Base-by-base conservation (phyloP, 2,888 invertebrate genomes). In the Pyrocoelia pectoralis region DNA sequence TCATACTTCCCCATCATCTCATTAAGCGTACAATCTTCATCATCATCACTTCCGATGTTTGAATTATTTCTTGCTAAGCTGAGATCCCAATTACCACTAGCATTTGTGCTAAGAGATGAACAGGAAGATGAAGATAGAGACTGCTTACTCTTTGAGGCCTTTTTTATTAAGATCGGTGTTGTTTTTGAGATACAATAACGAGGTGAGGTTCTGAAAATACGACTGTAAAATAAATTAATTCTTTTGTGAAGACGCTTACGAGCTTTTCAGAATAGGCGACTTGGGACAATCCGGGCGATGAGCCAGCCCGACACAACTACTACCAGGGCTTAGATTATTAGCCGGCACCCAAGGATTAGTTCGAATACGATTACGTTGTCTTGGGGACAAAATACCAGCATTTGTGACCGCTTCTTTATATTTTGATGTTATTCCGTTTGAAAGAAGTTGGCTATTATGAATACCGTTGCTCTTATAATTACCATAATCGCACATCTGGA, bases 361-460 rank as follows among this genome's bases (percentile, higher is more conserved):
- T 57, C 92, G 84, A 73, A 94, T 93, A 53, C 93, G 86, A 74
- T 92, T 91, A 29, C 94, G 85, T 69, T 93, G 93, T n/a, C 94
- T 84, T 0, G 93, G 93, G 5, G 91, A 91, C 29, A 90, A 75
- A 41, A 81, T 58, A 71, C 74, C 65, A 72, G 71, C 18, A 77
- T 76, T 57, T 50, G 68, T 70, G 15, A 73, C 69, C 10, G 72
- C 69, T 66, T 75, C 74, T 15, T 68, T 67, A 28, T 73, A 61
- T 48, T 71, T 61, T 5, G 70, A 40, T n/a, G 68, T 54, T 40
- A 70, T 50, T 29, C 67, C 70, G 46, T 66, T 69, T 33, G 70
- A 48, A 48, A 64, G 62, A 29, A 61, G 66, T 40, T 63, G 38
- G 59, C n/a, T n/a, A n/a, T n/a, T n/a, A n/a, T n/a, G n/a, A n/a